Evolutionary conservation across 2,797 vertebrate genomes (phyloP).

Genomic region (Channa striata): DNA sequence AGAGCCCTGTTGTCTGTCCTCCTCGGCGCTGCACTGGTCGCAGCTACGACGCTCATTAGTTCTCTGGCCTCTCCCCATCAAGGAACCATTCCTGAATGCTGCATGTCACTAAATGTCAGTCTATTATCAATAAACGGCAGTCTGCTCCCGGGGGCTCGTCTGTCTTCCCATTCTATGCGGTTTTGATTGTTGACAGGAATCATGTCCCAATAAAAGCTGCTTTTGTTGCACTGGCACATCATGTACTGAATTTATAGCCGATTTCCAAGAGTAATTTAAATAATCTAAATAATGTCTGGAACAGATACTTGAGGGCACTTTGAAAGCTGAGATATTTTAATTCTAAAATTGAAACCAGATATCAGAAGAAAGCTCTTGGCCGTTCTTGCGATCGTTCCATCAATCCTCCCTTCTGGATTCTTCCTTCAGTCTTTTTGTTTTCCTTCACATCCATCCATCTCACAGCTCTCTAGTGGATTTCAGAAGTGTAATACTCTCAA

Average conservation of each 20-base stretch:
- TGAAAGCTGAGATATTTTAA: slow-evolving; percentile 46
- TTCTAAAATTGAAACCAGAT: slow-evolving; percentile 54
- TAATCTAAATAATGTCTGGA: slow-evolving; percentile 58
- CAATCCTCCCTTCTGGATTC: slow-evolving; percentile 15
- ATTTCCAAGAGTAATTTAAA: slow-evolving; percentile 55
- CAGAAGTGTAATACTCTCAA: slow-evolving; percentile 17
- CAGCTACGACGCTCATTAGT: not conserved
- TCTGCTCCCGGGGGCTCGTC: slow-evolving; percentile 6
- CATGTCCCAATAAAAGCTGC: slow-evolving; percentile 59
- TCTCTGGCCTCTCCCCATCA: not conserved
- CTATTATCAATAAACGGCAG: slow-evolving; percentile 24
- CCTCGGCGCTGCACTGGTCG: not conserved
- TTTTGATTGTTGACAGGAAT: slow-evolving; percentile 55
- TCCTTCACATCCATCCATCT: slow-evolving; percentile 33
- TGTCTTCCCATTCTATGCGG: slow-evolving; percentile 24
- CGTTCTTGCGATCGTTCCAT: slow-evolving; percentile 7
- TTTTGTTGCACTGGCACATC: slow-evolving; percentile 58
- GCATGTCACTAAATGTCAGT: slow-evolving; percentile 14
- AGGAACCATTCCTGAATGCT: not conserved
- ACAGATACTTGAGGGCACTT: slow-evolving; percentile 36
- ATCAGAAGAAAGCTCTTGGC: slow-evolving; percentile 30
- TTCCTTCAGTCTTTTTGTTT: slow-evolving; percentile 5
- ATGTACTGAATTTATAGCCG: slow-evolving; percentile 36
- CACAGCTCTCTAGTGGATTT: slow-evolving; percentile 29
- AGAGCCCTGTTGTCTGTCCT: slow-evolving; percentile 27